phyloP scores from a whole-genome alignment of 2,888 invertebrate species.

The Drosophila meridiana region DNA sequence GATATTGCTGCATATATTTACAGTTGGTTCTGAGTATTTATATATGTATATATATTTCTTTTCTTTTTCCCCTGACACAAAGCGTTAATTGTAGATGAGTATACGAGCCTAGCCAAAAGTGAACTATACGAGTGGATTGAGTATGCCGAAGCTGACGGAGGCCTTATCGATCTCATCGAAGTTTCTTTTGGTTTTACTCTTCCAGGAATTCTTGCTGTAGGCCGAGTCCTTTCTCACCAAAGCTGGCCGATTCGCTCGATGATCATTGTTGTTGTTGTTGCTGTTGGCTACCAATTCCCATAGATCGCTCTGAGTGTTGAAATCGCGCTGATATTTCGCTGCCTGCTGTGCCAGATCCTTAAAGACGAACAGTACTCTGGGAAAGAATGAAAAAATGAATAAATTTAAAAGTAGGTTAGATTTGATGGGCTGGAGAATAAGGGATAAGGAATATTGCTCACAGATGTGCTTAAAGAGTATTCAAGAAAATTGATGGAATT shows the following conservation, averaged over 20 bases:
- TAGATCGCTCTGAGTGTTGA: slow-evolving; percentile 38
- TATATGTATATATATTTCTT: slow-evolving; percentile 5
- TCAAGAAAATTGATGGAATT: too few relatives aligned
- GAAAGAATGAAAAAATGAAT: neutral
- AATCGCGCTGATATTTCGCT: slow-evolving; percentile 52
- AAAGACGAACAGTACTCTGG: slow-evolving; percentile 50
- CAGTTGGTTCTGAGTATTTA: neutral
- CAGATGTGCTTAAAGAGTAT: too few relatives aligned
- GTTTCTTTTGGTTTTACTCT: slow-evolving; percentile 68
- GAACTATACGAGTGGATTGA: slow-evolving; percentile 70
- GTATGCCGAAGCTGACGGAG: slow-evolving; percentile 73
- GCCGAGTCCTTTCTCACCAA: slow-evolving; percentile 49
- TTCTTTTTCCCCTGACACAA: slow-evolving; percentile 67
- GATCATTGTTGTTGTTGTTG: slow-evolving; percentile 16
- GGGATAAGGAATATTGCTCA: neutral
- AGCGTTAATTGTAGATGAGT: slow-evolving; percentile 34
- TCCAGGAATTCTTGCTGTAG: slow-evolving; percentile 63
- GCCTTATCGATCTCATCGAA: slow-evolving; percentile 75
- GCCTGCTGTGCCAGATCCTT: slow-evolving; percentile 40
- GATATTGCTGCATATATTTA: slow-evolving; percentile 21
- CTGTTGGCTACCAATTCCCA: slow-evolving; percentile 21
- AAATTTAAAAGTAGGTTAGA: neutral
- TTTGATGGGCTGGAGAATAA: neutral
- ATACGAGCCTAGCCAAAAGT: slow-evolving; percentile 13
- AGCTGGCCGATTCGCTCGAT: slow-evolving; percentile 30